Evolutionary conservation across 2,113 vertebrate genomes (phyloP), one percentile per base, ranked within the genome.

Genomic region (Lathamus discolor): DNA sequence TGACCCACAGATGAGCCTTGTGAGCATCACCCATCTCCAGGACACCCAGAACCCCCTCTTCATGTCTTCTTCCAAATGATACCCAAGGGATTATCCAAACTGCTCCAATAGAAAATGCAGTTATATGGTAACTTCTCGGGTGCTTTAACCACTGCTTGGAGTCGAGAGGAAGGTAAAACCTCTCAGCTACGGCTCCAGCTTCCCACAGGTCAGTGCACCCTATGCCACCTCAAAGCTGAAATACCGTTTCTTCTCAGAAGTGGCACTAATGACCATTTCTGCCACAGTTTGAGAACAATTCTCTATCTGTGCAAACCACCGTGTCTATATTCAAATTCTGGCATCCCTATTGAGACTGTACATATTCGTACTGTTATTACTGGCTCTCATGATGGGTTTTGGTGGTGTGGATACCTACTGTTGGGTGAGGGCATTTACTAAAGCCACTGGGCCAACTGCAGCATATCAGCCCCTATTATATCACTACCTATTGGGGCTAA

Each of bases 1-100:
- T 9, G 63, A 41, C 11, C 16, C 46, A 59, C 0, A 0, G 67
- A 59, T 5, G 17, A 73, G 51, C 33, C 22, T 61, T 2, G 0
- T 16, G 27, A n/a, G 33, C 33, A 59, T 35, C 62, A 55, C 20
- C 48, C 54, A 22, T 27, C 18, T 27, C 28, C 46, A 41, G 57
- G 35, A 31, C 33, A 63, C 23, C 16, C 37, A 68, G 28, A 68
- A 43, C 11, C 15, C 16, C 9, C 12, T 68, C 23, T 20, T 79
- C 2, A 0, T 27, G 44, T n/a, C 51, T 29, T 69, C 39, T 41
- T 49, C 59, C 51, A 70, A 79, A 55, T 10, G 7, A 6, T 15
- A 35, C 13, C 51, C 35, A 23, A 0, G 1, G 13, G 13, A 78
- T 46, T 55, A 31, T 29, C 49, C 41, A 28, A 74, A 43, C 12